A percentile compares a stretch with the other conserved stretches of the same genome.
Evolutionary conservation across 2,113 vertebrate genomes (phyloP).

Genomic region (Cepphus grylle): DNA sequence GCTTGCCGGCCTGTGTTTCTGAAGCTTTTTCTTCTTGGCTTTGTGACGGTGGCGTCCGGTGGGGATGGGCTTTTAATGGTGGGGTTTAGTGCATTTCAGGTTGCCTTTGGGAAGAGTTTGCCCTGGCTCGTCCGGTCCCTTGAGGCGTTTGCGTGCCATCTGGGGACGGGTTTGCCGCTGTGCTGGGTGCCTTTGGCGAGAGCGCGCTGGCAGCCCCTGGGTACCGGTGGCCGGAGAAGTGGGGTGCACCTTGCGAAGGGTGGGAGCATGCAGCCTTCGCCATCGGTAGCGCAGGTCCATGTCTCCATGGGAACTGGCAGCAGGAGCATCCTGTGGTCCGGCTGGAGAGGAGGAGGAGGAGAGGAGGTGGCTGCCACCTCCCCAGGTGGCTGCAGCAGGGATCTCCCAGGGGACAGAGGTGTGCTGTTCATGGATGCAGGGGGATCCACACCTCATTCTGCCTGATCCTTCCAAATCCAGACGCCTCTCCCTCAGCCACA

Average conservation of each 20-base stretch:
- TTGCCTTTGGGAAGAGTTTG: background rate
- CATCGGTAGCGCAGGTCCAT: background rate
- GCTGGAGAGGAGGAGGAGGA: background rate
- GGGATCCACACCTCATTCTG: background rate
- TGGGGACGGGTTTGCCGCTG: accelerated
- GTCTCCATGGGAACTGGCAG: constrained; percentile 76
- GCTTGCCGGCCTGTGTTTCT: background rate
- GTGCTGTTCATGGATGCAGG: background rate
- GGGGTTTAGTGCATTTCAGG: background rate
- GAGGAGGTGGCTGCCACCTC: background rate
- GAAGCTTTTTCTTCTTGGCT: background rate
- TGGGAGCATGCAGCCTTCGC: background rate
- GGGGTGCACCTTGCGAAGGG: background rate
- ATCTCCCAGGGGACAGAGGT: background rate
- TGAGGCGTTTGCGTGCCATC: accelerated
- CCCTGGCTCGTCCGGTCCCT: background rate
- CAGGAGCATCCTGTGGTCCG: background rate
- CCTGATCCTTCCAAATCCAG: background rate
- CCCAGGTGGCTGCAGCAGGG: background rate
- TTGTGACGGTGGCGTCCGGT: background rate
- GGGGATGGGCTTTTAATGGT: background rate
- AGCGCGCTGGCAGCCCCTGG: background rate
- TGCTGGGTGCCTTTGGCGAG: background rate
- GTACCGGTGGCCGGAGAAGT: background rate
- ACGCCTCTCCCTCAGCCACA: background rate